Evolutionary conservation across 2,113 vertebrate genomes (phyloP).

Genomic region (Eulemur rufifrons): DNA sequence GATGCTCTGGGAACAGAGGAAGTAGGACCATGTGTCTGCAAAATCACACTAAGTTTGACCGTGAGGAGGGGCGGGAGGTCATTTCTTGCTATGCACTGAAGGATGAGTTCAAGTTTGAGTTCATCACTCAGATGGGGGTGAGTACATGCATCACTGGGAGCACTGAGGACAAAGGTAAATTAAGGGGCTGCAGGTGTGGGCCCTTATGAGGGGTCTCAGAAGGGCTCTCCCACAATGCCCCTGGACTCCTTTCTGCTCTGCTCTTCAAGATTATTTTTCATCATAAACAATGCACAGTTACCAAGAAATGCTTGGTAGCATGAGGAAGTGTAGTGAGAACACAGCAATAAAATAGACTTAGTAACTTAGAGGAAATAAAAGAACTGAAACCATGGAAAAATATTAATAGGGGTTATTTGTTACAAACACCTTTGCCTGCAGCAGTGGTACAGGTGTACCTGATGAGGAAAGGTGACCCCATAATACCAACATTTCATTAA

Average conservation of each 20-base stretch:
- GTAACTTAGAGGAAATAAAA: background rate
- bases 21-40: background rate
- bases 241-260: background rate
- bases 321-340: background rate
- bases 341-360: background rate
- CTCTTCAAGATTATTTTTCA: background rate
- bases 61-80: background rate
- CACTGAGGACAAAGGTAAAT: background rate
- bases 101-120: background rate
- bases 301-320: background rate
- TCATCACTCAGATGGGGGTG: background rate
- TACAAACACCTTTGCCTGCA: background rate
- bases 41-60: background rate
- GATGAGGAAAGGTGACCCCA: background rate
- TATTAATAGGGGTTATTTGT: background rate
- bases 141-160: background rate
- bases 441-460: background rate
- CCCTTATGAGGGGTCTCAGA: background rate
- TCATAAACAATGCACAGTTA: background rate
- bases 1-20: background rate
- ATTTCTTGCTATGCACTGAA: background rate
- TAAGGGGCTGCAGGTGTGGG: too few relatives aligned
- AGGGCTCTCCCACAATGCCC: background rate
- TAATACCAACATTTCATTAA: background rate
- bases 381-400: background rate